Percentiles rank a stretch among this genome's conserved stretches.
Conservation (phyloP, 1,140 invertebrate species). For the Brachionus calyciflorus region DNA sequence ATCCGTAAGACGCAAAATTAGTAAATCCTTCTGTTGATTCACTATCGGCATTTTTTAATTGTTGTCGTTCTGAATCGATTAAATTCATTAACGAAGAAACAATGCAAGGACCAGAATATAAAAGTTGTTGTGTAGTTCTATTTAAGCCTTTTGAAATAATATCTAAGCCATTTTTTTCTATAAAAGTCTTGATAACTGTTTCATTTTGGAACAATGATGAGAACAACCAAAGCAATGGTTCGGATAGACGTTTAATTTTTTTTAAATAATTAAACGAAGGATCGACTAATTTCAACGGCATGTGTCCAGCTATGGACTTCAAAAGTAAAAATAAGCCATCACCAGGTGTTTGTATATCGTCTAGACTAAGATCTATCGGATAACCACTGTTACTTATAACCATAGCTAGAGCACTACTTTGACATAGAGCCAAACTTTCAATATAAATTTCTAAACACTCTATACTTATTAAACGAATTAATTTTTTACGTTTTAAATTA, state of each 20-base stretch:
- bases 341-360: slow-evolving; percentile 30
- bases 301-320: not conserved
- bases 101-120: slow-evolving; percentile 29
- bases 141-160: slow-evolving; percentile 50
- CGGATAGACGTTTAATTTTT: slow-evolving; percentile 64
- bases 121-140: not conserved
- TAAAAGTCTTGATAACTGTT: slow-evolving; percentile 68
- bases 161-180: slow-evolving; percentile 63
- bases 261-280: slow-evolving; percentile 10
- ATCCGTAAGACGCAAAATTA: slow-evolving; percentile 78
- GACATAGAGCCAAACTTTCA: slow-evolving; percentile 25
- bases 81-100: slow-evolving; percentile 34
- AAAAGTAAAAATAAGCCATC: slow-evolving; percentile 27
- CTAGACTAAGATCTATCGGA: slow-evolving; percentile 2
- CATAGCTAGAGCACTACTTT: slow-evolving; percentile 41
- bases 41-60: slow-evolving; percentile 54
- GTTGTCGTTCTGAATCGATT: slow-evolving; percentile 36
- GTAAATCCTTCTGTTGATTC: slow-evolving; percentile 69
- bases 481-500: slow-evolving; percentile 24
- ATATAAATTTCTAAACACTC: slow-evolving; percentile 2
- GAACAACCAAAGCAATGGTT: slow-evolving; percentile 73
- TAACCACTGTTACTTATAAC: slow-evolving; percentile 39
- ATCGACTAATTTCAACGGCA: not conserved
- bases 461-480: not conserved
- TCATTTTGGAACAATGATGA: slow-evolving; percentile 70